These are phyloP conservation scores for Andrena dorsata DNA, from an alignment of 2,888 invertebrate species.

Conservation along the genomic window DNA sequence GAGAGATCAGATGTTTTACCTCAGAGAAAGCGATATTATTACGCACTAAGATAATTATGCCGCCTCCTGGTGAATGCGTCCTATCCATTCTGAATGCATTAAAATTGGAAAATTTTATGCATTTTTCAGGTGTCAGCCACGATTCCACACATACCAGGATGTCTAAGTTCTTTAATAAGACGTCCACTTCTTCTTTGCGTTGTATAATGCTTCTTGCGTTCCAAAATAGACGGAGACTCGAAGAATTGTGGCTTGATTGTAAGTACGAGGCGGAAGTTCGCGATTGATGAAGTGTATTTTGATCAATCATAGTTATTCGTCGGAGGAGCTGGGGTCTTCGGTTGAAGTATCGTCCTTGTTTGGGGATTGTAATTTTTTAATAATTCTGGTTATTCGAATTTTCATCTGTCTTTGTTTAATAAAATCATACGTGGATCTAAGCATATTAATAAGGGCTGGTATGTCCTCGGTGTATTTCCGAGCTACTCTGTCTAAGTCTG, in stretches of 20 bases:
- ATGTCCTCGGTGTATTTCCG: not conserved
- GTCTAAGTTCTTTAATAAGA: too few relatives aligned
- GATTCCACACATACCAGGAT: too few relatives aligned
- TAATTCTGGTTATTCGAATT: not conserved
- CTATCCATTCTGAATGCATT: too few relatives aligned
- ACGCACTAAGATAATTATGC: too few relatives aligned
- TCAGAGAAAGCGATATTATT: too few relatives aligned
- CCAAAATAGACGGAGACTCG: not conserved
- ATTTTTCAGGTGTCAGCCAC: too few relatives aligned
- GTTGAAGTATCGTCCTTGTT: not conserved
- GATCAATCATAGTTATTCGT: conserved; percentile 4
- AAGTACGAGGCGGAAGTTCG: not conserved
- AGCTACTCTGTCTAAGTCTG: not conserved
- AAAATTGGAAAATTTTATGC: too few relatives aligned
- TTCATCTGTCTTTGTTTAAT: not conserved
- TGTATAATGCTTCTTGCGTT: not conserved
- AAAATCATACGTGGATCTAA: not conserved
- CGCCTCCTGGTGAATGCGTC: too few relatives aligned
- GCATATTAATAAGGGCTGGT: not conserved
- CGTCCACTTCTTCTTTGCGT: too few relatives aligned
- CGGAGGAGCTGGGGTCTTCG: not conserved
- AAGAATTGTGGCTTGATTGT: not conserved
- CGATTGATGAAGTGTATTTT: not conserved
- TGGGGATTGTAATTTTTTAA: not conserved
- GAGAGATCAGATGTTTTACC: too few relatives aligned